phyloP scores from a whole-genome alignment of 2,888 invertebrate genomes.

The Nowickia ferox region DNA sequence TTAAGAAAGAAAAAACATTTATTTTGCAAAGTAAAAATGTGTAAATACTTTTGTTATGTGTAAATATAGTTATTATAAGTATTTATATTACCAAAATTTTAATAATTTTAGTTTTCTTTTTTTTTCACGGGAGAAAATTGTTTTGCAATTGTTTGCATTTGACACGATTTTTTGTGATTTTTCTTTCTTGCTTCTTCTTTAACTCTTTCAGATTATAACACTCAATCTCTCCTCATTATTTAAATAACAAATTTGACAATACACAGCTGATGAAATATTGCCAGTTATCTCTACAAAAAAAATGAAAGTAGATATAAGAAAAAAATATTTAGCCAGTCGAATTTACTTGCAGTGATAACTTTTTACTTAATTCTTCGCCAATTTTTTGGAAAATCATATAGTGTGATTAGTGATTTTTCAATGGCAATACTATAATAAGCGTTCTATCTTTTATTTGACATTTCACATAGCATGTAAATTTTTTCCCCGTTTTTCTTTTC shows the following conservation, averaged over 20 bases:
- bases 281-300: conserved; percentile 40
- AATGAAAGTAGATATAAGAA: conserved; percentile 1
- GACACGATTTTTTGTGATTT: conserved; percentile 74
- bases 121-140: conserved; percentile 71
- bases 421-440: conserved; percentile 60
- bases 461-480: conserved; percentile 58
- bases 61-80: conserved; percentile 9
- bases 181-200: conserved; percentile 59
- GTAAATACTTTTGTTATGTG: background rate
- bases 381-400: conserved; percentile 1
- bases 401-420: conserved; percentile 13
- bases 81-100: conserved; percentile 13
- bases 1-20: conserved; percentile 34
- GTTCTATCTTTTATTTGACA: conserved; percentile 66
- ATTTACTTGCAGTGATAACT: background rate
- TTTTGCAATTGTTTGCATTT: conserved; percentile 76
- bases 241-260: conserved; percentile 58
- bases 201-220: conserved; percentile 51
- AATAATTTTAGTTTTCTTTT: conserved; percentile 52
- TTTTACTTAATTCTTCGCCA: conserved; percentile 10
- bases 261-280: conserved; percentile 60
- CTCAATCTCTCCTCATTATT: conserved; percentile 35
- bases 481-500: conserved; percentile 53
- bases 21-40: conserved; percentile 12
- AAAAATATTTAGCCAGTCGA: background rate